Evolutionary conservation across 1,140 invertebrate genomes (phyloP), one percentile per base, ranked within the genome.

Genomic region (Stegodyphus mimosarum): DNA sequence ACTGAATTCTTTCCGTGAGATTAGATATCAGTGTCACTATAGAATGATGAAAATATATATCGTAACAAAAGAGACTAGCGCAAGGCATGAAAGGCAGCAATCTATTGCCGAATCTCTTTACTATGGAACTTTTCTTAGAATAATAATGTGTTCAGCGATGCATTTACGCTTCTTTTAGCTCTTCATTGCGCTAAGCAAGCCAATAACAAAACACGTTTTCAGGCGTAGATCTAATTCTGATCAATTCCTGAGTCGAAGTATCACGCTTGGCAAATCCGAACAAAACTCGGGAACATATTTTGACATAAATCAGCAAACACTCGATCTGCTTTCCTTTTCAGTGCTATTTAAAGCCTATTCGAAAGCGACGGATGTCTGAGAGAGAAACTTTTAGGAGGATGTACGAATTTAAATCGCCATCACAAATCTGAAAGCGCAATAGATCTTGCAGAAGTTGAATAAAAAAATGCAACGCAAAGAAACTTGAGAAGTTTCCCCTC

Each of bases 161-260:
- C 33, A 33, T 33, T 33, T 33, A 33, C 33, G 33, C 3, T 33
- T 33, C 33, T 33, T 33, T 33, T 33, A 33, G 1, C 3, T 33
- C 33, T 33, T 33, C 33, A 33, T 33, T 33, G 3, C 33, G 33
- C 3, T 33, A 33, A 33, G n/a, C 49, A 49, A n/a, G 10, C 49
- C 70, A 72, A 51, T 72, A 72, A 51, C 49, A 72, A 72, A 72
- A 72, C 50, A 72, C 52, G 70, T 72, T 49, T 51, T 72, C 52
- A n/a, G 70, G 15, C 33, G 52, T 50, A 72, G 70, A 72, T 51
- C 9, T 15, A 72, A 51, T 72, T 49, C 49, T 51, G 70, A 72
- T 51, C 18, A 51, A 13, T 17, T 51, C 49, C 17, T 49, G 52
- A 72, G 50, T 13, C 52, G 15, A 17, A 51, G 13, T n/a, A 15